Evolutionary conservation across 2,797 vertebrate genomes (phyloP).

Genomic region (Thaleichthys pacificus): DNA sequence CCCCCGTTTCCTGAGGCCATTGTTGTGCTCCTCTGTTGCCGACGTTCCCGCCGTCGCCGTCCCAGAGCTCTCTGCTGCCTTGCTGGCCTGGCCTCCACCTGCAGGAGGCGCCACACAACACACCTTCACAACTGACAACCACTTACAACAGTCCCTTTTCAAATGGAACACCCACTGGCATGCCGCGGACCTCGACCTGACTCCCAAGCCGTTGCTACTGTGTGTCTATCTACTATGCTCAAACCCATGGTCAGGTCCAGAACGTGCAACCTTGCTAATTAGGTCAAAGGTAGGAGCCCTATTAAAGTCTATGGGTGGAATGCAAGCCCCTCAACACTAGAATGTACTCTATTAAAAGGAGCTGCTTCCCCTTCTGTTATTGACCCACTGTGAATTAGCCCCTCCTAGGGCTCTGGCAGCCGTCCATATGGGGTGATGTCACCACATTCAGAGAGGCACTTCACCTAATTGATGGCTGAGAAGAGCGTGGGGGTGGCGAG

Average conservation of each 20-base stretch:
- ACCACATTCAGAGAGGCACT: slow-evolving; percentile 17
- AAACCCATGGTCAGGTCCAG: not conserved
- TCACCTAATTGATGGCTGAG: slow-evolving; percentile 41
- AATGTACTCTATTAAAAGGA: not conserved
- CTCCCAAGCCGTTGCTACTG: not conserved
- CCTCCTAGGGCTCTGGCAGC: slow-evolving; percentile 10
- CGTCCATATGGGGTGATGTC: slow-evolving; percentile 24
- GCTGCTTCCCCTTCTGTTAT: not conserved
- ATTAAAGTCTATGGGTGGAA: not conserved
- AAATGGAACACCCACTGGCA: not conserved
- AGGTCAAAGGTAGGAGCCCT: not conserved
- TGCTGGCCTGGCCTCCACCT: slow-evolving; percentile 70
- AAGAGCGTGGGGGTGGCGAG: slow-evolving; percentile 30
- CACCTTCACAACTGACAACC: not conserved
- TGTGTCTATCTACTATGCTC: not conserved
- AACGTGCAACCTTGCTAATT: not conserved
- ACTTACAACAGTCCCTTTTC: not conserved
- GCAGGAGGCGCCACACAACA: slow-evolving; percentile 22
- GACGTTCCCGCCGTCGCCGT: slow-evolving; percentile 59
- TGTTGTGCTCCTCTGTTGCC: slow-evolving; percentile 82
- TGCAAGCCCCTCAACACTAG: not conserved
- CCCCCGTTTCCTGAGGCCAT: slow-evolving; percentile 76
- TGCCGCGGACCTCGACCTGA: not conserved
- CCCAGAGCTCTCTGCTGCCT: slow-evolving; percentile 68
- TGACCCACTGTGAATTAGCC: slow-evolving; percentile 6